Evolutionary conservation across 53 echinoderm and acorn worm species (phyloP), one percentile per base, ranked within the genome.

Genomic region (Holothuria leucospilota): DNA sequence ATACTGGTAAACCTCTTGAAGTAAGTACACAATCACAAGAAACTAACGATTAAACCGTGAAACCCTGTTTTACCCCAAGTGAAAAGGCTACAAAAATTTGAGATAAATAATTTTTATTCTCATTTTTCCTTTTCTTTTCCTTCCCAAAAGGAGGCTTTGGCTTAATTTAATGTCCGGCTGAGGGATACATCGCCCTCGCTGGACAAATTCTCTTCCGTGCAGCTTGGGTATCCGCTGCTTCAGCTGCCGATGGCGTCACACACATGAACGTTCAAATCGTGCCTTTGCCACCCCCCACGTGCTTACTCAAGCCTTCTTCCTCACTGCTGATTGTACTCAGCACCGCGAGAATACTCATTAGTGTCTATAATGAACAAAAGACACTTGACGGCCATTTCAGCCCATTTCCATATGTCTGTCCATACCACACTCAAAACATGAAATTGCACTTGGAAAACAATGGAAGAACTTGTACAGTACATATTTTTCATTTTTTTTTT

Each of bases 371-470:
- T 56, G 56, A 56, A 56, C 56, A 56, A 15, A 49, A 56, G 56
- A 56, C 56, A 80, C 77, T 80, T 58, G 34, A 61, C 56, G 59
- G 59, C 80, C 80, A 24, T 23, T 61, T 61, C 39, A 23, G 29
- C 39, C 39, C 29, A 23, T 80, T 56, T 56, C 80, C 56, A 27
- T 23, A 29, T 67, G 30, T 29, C 67, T 23, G 18, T 67, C 67
- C 24, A 23, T 62, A 80, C 59, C 67, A 83, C 67, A 66, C 67
- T 83, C 83, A 65, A 67, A 67, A 83, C 83, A 83, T 65, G 64
- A 83, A 83, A 83, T 83, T 83, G 84, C 84, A 83, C 84, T 67
- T 83, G 84, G 84, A 83, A 83, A 83, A 83, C 84, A 83, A 83
- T 67, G 68, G 84, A 83, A 83, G 84, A 67, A 83, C 84, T 83